Base-by-base conservation (phyloP, 2,113 vertebrate species). In the Campylorhamphus procurvoides region DNA sequence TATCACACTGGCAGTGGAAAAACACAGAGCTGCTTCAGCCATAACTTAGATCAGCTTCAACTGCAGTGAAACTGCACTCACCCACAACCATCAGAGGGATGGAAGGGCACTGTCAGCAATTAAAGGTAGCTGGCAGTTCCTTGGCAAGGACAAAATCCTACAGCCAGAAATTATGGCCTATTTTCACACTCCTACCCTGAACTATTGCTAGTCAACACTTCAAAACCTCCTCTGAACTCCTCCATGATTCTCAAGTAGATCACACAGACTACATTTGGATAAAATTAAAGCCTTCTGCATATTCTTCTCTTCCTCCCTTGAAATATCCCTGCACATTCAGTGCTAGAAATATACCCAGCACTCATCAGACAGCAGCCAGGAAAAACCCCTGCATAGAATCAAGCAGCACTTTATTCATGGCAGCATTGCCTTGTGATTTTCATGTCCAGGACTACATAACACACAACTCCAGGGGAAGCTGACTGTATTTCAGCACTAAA, bases 201-300 rank as follows among this genome's bases (percentile, higher is more conserved):
- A 68, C 60, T 67, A 60, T 55, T 74, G 93, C 89, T 89, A 90
- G 86, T 89, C 84, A 90, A 95, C 73, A 90, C 91, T 92, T 94
- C 80, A 78, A 60, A 93, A 68, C 56, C 80, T 93, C 73, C 86
- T 93, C 42, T 93, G 93, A 94, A 94, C 89, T 96, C 87, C 69
- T 92, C 69, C 83, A 58, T 47, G 83, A 93, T 84, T 95, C 73
- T 56, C 52, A 90, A 95, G 50, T n/a, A 39, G 76, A 86, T 90
- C 68, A 87, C 7, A 73, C 9, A 62, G 28, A 39, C 67, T 94
- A 86, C 76, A 90, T 89, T 63, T 28, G 93, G 72, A 86, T n/a
- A 71, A 94, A 92, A 84, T 78, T 75, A 76, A 95, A 96, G 27
- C 73, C 84, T 83, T 90, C 64, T 86, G 83, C 71, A 87, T 93